Conservation (phyloP, 2,113 vertebrate species). For the Neotoma lepida region DNA sequence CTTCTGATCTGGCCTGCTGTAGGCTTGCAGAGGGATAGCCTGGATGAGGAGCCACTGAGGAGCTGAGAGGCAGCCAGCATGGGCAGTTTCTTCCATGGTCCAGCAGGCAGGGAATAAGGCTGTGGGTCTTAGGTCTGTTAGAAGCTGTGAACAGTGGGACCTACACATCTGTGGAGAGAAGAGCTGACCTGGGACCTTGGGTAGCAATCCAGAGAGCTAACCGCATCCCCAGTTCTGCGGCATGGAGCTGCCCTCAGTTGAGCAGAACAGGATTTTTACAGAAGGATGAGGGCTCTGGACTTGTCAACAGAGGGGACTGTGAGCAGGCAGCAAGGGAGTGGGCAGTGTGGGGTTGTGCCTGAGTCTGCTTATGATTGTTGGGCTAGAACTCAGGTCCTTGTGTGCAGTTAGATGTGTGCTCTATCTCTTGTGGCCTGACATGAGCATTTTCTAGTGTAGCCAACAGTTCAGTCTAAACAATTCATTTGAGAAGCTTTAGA, state of each 20-base stretch:
- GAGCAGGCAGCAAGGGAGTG: background rate
- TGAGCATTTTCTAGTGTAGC: background rate
- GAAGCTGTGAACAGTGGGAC: background rate
- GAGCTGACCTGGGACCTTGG: background rate
- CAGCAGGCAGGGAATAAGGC: too few species aligned
- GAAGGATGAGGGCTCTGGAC: background rate
- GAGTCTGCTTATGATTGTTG: background rate
- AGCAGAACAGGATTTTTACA: background rate
- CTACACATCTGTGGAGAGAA: background rate
- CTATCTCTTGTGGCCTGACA: too few species aligned
- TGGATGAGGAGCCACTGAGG: background rate
- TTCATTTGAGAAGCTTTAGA: background rate
- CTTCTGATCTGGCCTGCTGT: background rate
- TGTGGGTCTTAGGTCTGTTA: background rate
- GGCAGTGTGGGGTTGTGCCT: background rate
- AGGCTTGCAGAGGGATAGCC: background rate
- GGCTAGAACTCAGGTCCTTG: background rate
- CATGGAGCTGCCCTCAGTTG: background rate
- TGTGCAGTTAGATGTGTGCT: background rate
- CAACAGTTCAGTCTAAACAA: background rate
- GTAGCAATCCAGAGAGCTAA: background rate
- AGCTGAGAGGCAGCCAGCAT: rapidly evolving
- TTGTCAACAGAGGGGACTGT: background rate
- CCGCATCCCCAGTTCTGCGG: background rate
- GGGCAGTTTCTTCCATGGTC: too few species aligned